Conservation (phyloP, 2,113 vertebrate genomes). For the Hippocampus guttulatus region DNA sequence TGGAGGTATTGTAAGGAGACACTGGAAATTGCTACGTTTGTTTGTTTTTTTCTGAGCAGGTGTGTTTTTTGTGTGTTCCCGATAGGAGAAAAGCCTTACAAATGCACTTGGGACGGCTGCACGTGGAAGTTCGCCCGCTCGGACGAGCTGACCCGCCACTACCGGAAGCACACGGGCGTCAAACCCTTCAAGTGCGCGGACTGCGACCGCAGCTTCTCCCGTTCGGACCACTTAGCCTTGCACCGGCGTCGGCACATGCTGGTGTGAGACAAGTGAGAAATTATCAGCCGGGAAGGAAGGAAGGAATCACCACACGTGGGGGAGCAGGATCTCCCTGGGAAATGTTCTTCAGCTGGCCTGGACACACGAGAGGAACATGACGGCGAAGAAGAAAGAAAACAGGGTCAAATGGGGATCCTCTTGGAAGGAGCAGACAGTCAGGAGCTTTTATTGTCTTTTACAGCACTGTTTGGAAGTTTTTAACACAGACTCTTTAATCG, state of each 20-base stretch:
- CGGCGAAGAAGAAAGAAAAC: constrained; percentile 63
- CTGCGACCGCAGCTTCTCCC: constrained; percentile 98
- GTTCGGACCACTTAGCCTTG: constrained; percentile 96
- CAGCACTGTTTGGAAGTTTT: constrained; percentile 68
- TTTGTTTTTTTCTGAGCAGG: neutral
- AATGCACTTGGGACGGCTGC: constrained; percentile 99
- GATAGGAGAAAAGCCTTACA: constrained; percentile 97
- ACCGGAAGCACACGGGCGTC: constrained; percentile 98
- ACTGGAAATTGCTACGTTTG: neutral
- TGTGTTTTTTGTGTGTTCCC: neutral
- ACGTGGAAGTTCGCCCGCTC: constrained; percentile 99
- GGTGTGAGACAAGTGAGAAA: constrained; percentile 77
- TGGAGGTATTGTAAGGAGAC: neutral
- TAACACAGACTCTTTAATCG: constrained; percentile 61
- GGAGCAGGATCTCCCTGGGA: constrained; percentile 68
- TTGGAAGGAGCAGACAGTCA: constrained; percentile 42
- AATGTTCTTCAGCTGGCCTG: constrained; percentile 70
- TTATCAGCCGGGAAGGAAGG: constrained; percentile 49
- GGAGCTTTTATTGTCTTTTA: constrained; percentile 59
- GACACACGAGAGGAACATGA: constrained; percentile 54
- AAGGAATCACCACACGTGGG: constrained; percentile 55
- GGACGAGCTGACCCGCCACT: constrained; percentile 97
- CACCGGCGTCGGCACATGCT: constrained; percentile 98
- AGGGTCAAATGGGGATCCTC: constrained; percentile 72
- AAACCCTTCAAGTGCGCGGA: constrained; percentile 99